Conservation (phyloP, 2,888 invertebrate species). For the Xanthia icteritia region DNA sequence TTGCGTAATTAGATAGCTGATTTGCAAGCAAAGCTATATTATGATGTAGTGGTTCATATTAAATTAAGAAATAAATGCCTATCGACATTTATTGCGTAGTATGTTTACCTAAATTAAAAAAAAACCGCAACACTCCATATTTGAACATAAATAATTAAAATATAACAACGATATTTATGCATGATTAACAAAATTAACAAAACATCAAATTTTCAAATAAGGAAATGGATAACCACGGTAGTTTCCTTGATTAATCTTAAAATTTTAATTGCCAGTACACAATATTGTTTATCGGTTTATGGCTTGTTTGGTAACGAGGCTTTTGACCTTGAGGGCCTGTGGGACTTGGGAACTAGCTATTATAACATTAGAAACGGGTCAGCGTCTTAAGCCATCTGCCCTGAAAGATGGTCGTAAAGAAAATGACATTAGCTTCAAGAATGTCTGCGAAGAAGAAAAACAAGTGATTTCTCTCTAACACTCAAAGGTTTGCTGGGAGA, state of each 20-base stretch:
- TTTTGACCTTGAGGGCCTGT: conserved; percentile 13
- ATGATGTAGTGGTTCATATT: background rate
- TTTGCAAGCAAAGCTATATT: background rate
- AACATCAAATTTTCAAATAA: conserved; percentile 14
- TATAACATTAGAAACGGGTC: background rate
- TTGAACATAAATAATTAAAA: background rate
- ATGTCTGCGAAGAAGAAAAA: background rate
- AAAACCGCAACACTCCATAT: conserved; percentile 7
- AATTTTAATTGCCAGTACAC: conserved; percentile 26
- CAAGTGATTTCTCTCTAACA: background rate
- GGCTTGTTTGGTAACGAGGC: background rate
- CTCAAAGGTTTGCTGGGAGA: background rate
- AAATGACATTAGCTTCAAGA: background rate
- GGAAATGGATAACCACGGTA: conserved; percentile 17
- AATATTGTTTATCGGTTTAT: conserved; percentile 17
- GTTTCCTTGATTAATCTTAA: conserved; percentile 45
- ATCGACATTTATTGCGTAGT: background rate
- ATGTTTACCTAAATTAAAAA: background rate
- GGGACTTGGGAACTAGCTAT: background rate
- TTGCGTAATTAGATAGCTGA: too few relatives aligned
- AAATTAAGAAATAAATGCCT: background rate
- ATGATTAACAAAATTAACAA: conserved; percentile 27
- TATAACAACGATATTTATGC: conserved; percentile 5
- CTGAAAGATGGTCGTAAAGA: background rate
- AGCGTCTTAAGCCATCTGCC: too few relatives aligned